Evolutionary conservation across 2,888 invertebrate species (phyloP), one percentile per base, ranked within the genome.

Genomic region (Ceratothoa steindachneri): DNA sequence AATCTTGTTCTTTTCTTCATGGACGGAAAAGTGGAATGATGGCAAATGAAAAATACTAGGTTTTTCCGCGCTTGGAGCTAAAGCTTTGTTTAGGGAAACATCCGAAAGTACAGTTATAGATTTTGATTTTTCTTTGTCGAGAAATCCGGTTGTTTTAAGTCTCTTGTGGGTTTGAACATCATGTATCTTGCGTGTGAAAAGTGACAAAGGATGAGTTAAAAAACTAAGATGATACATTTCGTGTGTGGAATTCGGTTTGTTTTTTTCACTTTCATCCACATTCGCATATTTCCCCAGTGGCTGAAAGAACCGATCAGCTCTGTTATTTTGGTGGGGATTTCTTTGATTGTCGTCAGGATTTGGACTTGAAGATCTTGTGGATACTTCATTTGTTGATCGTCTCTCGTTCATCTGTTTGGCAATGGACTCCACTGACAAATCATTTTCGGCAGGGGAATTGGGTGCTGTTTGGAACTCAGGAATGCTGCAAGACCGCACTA

Each of bases 111-210:
- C 41, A 15, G 41, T 60, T 12, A 60, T 12, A 60, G 60, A 60
- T 60, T 60, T 60, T 60, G 60, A 60, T 60, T 4, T 60, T 60
- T 60, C 12, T 60, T 24, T 60, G 12, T 60, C 27, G 27, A 60
- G 60, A 24, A 24, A 22, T 1, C 12, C 24, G 60, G 60, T 24
- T 24, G 12, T 24, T 7, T 60, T 60, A n/a, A n/a, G n/a, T 24
- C 27, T 24, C 24, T 1, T 60, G 12, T 2, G 12, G 27, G 1
- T 2, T 22, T 60, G 19, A 60, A 24, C 12, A n/a, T 7, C 60
- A 24, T 60, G 60, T 24, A 60, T 3, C 27, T 24, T 60, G n/a
- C 60, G n/a, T 12, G 12, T 60, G 27, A 60, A 60, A 60, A 24
- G 24, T 24, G 27, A 60, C 24, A 60, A 60, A 24, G 60, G 60